These are phyloP conservation scores for Baryphthengus martii DNA, from an alignment of 2,113 vertebrate species.

Conservation along the genomic window DNA sequence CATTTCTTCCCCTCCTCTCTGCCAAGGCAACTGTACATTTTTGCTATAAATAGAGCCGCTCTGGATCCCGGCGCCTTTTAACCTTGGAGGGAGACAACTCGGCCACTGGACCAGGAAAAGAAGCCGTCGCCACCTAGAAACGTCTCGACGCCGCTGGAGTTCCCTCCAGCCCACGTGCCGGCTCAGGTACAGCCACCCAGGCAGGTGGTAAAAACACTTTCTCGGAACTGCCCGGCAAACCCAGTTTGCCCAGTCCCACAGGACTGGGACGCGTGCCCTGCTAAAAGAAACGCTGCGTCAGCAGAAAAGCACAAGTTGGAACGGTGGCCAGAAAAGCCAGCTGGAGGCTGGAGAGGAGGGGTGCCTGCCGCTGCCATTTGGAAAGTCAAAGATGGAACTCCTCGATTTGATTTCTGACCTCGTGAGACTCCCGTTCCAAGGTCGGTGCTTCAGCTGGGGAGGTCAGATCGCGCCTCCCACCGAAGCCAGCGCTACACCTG, in stretches of 20 bases:
- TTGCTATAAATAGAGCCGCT: slow-evolving; percentile 26
- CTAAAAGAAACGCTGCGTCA: not conserved
- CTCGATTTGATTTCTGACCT: not conserved
- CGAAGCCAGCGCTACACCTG: not conserved
- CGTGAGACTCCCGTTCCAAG: not conserved
- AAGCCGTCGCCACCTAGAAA: not conserved
- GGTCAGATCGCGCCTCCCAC: not conserved
- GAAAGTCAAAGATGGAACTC: not conserved
- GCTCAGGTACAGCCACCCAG: not conserved
- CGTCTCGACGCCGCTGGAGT: not conserved
- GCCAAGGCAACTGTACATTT: slow-evolving; percentile 49
- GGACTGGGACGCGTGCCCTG: fast-evolving
- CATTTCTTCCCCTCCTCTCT: slow-evolving; percentile 24
- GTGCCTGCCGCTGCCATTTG: not conserved
- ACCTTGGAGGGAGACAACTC: slow-evolving; percentile 1
- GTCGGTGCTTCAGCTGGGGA: not conserved
- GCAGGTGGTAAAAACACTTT: not conserved
- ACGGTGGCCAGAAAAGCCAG: not conserved
- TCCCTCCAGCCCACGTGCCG: not conserved
- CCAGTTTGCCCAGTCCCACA: not conserved
- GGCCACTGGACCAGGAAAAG: not conserved
- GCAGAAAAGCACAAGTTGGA: not conserved
- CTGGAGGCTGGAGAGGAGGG: not conserved
- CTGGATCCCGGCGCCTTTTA: slow-evolving; percentile 12
- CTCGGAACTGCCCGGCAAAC: not conserved